Evolutionary conservation across 1,140 invertebrate genomes (phyloP).

Genomic region (Vollenhovia emeryi): DNA sequence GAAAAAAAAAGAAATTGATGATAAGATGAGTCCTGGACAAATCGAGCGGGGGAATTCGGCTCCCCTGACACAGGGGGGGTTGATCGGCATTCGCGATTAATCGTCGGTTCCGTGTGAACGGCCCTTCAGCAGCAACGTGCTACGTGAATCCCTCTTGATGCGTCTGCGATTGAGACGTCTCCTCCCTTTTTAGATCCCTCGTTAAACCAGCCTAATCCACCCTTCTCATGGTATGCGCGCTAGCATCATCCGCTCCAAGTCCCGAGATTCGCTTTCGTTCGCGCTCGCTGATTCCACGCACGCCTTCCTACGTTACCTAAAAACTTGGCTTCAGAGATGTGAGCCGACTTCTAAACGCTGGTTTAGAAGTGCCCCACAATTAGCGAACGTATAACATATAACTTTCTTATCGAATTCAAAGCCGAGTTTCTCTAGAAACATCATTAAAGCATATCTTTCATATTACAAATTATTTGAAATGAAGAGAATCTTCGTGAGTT

Average conservation of each 20-base stretch:
- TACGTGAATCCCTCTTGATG: constrained; percentile 62
- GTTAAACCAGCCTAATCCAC: constrained; percentile 72
- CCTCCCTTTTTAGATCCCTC: constrained; percentile 58
- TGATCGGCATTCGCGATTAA: constrained; percentile 65
- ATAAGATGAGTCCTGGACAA: not conserved
- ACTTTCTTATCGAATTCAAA: not conserved
- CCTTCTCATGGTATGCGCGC: not conserved
- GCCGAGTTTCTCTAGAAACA: not conserved
- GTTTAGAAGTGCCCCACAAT: not conserved
- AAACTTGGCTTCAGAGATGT: not conserved
- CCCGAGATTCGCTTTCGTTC: constrained; percentile 8
- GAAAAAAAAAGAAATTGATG: constrained; percentile 16
- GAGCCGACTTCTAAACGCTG: not conserved
- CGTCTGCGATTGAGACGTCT: constrained; percentile 70
- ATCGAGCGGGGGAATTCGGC: constrained; percentile 31
- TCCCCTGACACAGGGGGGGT: constrained; percentile 10
- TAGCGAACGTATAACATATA: not conserved
- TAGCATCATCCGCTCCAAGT: not conserved
- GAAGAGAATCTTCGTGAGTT: not conserved
- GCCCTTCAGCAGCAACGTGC: constrained; percentile 64
- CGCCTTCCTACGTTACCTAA: constrained; percentile 27
- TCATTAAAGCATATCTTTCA: not conserved
- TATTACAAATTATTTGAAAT: not conserved
- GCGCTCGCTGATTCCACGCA: constrained; percentile 44
- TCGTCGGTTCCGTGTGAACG: constrained; percentile 63